Percentiles rank a stretch among this genome's conserved stretches.
These are phyloP conservation scores for Haliclystus octoradiatus DNA, from an alignment of 30 jellyfish, hydroid and myxozoan species.

Conservation along the genomic window DNA sequence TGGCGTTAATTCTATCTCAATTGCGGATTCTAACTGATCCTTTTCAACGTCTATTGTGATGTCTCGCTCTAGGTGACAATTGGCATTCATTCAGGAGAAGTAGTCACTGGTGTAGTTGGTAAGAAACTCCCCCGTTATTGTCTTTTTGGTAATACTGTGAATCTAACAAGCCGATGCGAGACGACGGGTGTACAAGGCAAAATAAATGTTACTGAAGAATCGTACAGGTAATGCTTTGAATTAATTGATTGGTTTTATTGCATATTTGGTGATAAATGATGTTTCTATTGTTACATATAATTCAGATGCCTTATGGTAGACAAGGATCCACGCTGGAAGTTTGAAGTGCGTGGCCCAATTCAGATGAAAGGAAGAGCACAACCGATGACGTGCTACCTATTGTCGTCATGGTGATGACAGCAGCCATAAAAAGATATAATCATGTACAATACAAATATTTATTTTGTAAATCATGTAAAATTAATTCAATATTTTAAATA, in stretches of 20 bases:
- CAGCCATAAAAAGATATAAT: too few species aligned
- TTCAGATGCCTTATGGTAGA: constrained; percentile 25
- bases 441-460: too few species aligned
- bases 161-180: constrained; percentile 73
- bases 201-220: constrained; percentile 55
- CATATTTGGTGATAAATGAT: too few species aligned
- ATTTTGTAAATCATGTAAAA: too few species aligned
- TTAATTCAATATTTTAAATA: too few species aligned
- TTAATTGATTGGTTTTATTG: too few species aligned
- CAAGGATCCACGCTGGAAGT: constrained; percentile 40
- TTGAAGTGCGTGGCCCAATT: constrained; percentile 64
- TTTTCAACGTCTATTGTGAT: neutral
- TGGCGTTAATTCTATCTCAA: neutral
- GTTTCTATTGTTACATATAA: too few species aligned
- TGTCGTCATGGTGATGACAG: constrained; percentile 37
- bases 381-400: constrained; percentile 54
- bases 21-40: neutral
- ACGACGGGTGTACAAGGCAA: constrained; percentile 69
- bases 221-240: constrained; percentile 40
- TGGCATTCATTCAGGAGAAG: constrained; percentile 97
- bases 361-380: constrained; percentile 58
- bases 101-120: constrained; percentile 97
- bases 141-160: constrained; percentile 70
- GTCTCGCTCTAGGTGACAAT: constrained; percentile 55
- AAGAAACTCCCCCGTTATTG: constrained; percentile 87